Evolutionary conservation across 2,888 invertebrate genomes (phyloP).

Genomic region (Cabera pusaria): DNA sequence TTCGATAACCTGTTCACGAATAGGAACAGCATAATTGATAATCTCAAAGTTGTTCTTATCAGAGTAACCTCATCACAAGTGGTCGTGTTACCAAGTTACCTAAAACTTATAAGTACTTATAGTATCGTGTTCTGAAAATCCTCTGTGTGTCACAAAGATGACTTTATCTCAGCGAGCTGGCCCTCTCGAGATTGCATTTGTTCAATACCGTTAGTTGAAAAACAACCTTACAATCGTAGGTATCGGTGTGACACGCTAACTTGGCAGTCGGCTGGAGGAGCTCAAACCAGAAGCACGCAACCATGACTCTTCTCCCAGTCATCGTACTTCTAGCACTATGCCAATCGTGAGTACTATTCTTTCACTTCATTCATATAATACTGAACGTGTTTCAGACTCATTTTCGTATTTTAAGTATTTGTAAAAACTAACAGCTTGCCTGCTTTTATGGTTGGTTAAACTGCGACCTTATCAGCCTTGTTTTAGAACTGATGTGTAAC

Average conservation of each 20-base stretch:
- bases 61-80: constrained; percentile 9
- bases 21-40: no score
- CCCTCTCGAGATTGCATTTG: constrained; percentile 50
- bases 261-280: constrained; percentile 49
- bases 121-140: constrained; percentile 28
- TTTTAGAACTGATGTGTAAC: no score
- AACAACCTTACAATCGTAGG: no score
- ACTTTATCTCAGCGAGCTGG: constrained; percentile 44
- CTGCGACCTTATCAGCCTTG: no score
- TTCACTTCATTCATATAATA: constrained; percentile 39
- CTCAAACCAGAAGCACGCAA: constrained; percentile 49
- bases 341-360: constrained; percentile 59
- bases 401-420: no score
- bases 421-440: no score
- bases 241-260: no score
- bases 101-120: neutral
- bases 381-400: no score
- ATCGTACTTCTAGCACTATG: constrained; percentile 60
- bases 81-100: constrained; percentile 10
- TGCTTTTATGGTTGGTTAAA: no score
- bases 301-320: constrained; percentile 49
- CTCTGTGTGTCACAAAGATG: constrained; percentile 35
- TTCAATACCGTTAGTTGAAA: constrained; percentile 38
- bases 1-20: no score
- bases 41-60: no score